Evolutionary conservation across 2,113 vertebrate species (phyloP).

Genomic region (Ochotona curzoniae): DNA sequence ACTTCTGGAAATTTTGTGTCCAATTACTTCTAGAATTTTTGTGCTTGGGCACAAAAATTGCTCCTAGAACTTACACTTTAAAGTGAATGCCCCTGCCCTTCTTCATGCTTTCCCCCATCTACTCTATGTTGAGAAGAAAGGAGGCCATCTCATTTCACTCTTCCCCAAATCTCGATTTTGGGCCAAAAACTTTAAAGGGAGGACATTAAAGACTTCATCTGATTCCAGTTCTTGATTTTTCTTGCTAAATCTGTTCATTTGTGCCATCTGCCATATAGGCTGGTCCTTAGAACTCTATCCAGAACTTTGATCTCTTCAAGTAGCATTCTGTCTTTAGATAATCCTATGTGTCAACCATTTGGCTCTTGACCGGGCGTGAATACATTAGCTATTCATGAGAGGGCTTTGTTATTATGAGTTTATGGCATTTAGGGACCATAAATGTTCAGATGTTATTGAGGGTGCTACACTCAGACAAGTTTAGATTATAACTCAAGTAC

Average conservation of each 20-base stretch:
- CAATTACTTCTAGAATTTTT: background rate
- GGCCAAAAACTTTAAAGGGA: background rate
- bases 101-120: fast-evolving
- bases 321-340: background rate
- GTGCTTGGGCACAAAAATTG: background rate
- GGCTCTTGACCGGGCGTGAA: background rate
- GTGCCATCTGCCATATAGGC: background rate
- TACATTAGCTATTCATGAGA: background rate
- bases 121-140: background rate
- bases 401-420: background rate
- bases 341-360: background rate
- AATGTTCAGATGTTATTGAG: background rate
- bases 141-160: background rate
- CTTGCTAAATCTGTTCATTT: background rate
- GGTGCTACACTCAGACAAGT: background rate
- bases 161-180: background rate
- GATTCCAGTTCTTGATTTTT: background rate
- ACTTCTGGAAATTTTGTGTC: too few relatives aligned
- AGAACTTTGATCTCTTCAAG: background rate
- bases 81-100: background rate
- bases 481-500: background rate
- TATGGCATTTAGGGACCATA: background rate
- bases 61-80: background rate
- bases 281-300: background rate
- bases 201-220: background rate